Evolutionary conservation across 1,140 invertebrate species (phyloP).

Genomic region (Eurosta solidaginis): DNA sequence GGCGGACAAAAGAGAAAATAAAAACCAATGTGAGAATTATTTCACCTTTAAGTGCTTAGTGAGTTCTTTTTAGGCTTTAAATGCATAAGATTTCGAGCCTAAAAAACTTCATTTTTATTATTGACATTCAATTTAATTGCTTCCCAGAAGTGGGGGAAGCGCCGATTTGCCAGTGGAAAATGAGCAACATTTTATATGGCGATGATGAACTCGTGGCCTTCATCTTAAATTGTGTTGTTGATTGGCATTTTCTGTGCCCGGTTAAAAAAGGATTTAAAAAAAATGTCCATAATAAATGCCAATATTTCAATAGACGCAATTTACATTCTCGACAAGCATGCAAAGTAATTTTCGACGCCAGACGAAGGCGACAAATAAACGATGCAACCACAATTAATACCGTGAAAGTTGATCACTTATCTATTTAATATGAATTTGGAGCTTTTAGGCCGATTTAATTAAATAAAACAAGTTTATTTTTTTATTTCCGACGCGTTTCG

Average conservation of each 20-base stretch:
- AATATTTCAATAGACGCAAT: not conserved
- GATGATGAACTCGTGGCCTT: not conserved
- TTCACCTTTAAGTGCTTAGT: too few species aligned
- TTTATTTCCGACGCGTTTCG: too few species aligned
- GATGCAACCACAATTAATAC: not conserved
- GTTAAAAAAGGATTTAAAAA: not conserved
- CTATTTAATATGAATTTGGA: too few species aligned
- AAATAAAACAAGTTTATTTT: too few species aligned
- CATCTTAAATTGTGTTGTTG: not conserved
- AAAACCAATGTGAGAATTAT: too few species aligned
- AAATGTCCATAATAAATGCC: not conserved
- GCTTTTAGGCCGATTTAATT: too few species aligned
- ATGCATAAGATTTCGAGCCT: not conserved
- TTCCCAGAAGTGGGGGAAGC: too few species aligned
- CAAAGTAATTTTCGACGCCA: not conserved
- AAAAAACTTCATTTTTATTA: not conserved
- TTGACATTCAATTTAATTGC: not conserved
- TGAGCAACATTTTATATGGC: too few species aligned
- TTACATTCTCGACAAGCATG: not conserved
- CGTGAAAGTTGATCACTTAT: not conserved
- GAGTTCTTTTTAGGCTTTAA: not conserved
- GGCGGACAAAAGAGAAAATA: too few species aligned
- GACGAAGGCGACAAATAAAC: not conserved
- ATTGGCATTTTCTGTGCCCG: not conserved
- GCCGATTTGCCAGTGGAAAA: too few species aligned